Evolutionary conservation across 2,797 vertebrate species (phyloP).

Genomic region (Cyclopterus lumpus): DNA sequence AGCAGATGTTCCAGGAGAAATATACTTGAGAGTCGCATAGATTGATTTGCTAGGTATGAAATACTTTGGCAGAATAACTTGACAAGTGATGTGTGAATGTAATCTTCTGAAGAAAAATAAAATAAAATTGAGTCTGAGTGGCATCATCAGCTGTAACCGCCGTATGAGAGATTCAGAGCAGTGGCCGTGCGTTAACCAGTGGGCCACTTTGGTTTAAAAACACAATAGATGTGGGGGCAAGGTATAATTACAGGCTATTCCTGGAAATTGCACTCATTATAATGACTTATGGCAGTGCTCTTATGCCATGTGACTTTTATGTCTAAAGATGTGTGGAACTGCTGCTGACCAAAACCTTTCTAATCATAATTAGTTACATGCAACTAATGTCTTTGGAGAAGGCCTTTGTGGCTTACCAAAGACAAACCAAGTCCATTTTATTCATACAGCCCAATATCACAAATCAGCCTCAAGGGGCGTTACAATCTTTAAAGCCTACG

Average conservation of each 20-base stretch:
- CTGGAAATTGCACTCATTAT: constrained; percentile 11
- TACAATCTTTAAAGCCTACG: neutral
- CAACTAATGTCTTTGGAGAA: neutral
- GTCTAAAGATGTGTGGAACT: constrained; percentile 6
- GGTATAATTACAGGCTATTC: constrained; percentile 19
- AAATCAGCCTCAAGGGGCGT: neutral
- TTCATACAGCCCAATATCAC: neutral
- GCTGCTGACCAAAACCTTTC: constrained; percentile 1
- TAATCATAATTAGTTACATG: constrained; percentile 10
- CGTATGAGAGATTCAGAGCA: too few species aligned
- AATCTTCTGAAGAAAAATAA: neutral
- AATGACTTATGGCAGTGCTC: constrained; percentile 4
- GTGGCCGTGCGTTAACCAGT: too few species aligned
- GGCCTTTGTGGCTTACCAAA: neutral
- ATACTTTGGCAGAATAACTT: neutral
- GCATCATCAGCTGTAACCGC: too few species aligned
- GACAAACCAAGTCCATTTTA: constrained; percentile 2
- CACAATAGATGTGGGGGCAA: neutral
- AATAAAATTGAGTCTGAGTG: neutral
- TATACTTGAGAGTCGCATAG: neutral
- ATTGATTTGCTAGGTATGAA: neutral
- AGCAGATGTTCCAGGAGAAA: constrained; percentile 37
- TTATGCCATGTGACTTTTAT: constrained; percentile 1
- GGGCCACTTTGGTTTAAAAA: neutral
- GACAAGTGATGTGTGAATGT: neutral